Conservation (phyloP, 1,140 invertebrate species). For the Drosophila serrata region DNA sequence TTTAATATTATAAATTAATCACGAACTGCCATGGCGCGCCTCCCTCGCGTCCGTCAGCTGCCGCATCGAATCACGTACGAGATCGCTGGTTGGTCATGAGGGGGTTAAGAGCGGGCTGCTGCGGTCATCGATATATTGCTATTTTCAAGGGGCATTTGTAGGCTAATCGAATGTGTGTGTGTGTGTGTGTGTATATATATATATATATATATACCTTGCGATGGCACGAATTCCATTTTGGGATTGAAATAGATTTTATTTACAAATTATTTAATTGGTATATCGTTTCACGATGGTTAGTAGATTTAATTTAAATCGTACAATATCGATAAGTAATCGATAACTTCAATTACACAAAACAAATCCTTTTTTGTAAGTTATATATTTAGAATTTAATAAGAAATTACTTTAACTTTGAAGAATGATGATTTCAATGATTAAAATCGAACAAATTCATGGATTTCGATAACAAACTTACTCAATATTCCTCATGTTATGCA, state of each 20-base stretch:
- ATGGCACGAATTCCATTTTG: not conserved
- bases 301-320: not conserved
- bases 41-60: constrained; percentile 1
- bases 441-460: too few species aligned
- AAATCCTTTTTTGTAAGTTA: too few species aligned
- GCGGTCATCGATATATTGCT: constrained; percentile 29
- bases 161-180: constrained; percentile 11
- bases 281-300: not conserved
- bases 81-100: constrained; percentile 12
- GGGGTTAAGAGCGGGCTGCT: constrained; percentile 38
- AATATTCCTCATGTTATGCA: too few species aligned
- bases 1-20: constrained; percentile 51
- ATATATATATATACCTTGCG: too few species aligned
- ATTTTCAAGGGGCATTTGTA: constrained; percentile 4
- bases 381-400: too few species aligned
- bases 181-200: too few species aligned
- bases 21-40: constrained; percentile 9
- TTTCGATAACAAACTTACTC: too few species aligned
- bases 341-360: too few species aligned
- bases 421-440: too few species aligned
- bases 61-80: constrained; percentile 31
- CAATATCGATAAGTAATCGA: not conserved
- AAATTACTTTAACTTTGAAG: too few species aligned
- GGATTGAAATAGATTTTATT: not conserved
- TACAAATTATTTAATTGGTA: not conserved